phyloP scores from a whole-genome alignment of 2,113 vertebrate species.

The Ginglymostoma cirratum region DNA sequence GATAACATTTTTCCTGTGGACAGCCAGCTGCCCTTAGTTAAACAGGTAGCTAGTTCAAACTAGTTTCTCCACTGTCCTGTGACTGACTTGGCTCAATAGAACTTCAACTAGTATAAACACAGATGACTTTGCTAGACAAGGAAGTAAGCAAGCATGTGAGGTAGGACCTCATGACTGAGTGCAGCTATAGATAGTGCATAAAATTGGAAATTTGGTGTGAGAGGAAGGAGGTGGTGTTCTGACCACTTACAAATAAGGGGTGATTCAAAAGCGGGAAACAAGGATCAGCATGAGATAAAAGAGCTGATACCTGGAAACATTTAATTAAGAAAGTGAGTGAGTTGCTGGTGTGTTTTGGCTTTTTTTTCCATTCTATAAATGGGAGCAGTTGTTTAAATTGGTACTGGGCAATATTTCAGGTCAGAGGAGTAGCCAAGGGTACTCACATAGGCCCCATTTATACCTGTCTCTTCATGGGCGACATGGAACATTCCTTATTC shows the following conservation, averaged over 20 bases:
- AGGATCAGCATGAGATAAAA: background rate
- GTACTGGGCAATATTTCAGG: background rate
- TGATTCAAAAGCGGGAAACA: too few species aligned
- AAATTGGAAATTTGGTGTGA: background rate
- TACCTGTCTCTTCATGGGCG: too few species aligned
- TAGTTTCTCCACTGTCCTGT: background rate
- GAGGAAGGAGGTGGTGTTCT: background rate
- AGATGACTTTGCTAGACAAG: background rate
- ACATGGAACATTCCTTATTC: too few species aligned
- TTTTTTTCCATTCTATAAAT: background rate
- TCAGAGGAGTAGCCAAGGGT: too few species aligned
- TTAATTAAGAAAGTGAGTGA: background rate
- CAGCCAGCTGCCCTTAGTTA: background rate
- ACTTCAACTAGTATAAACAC: background rate
- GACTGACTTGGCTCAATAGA: background rate
- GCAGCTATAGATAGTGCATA: background rate
- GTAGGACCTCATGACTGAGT: background rate
- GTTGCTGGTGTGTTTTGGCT: background rate
- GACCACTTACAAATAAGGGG: background rate
- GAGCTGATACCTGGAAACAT: background rate
- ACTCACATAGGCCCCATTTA: too few species aligned
- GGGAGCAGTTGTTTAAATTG: background rate
- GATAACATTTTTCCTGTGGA: background rate
- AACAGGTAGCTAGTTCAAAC: background rate
- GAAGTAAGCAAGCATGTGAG: background rate